phyloP scores from a whole-genome alignment of 1,140 invertebrate species.

The Drosophila insularis region DNA sequence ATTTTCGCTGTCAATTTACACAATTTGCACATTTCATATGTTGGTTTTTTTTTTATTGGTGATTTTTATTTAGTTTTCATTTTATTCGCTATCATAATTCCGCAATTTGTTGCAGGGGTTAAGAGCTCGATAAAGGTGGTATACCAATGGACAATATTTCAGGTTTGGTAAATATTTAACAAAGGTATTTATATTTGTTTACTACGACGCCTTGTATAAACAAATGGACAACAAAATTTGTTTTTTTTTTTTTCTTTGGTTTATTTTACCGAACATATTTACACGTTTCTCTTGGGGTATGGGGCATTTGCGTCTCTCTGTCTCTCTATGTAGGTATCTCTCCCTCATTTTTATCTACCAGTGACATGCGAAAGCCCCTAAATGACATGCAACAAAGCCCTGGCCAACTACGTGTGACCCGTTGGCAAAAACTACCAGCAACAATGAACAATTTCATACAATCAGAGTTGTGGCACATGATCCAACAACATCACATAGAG shows the following conservation, averaged over 20 bases:
- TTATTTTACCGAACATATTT: slow-evolving; percentile 18
- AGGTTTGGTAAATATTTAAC: slow-evolving; percentile 44
- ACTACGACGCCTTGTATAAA: slow-evolving; percentile 26
- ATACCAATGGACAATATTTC: slow-evolving; percentile 14
- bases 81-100: slow-evolving; percentile 17
- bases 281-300: slow-evolving; percentile 16
- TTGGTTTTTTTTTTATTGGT: slow-evolving; percentile 32
- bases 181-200: slow-evolving; percentile 38
- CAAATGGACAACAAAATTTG: slow-evolving; percentile 22
- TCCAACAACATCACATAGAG: neutral
- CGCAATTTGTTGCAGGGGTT: slow-evolving; percentile 13
- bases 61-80: slow-evolving; percentile 17
- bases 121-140: neutral
- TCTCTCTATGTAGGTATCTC: neutral
- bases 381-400: slow-evolving; percentile 50
- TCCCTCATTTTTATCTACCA: slow-evolving; percentile 14
- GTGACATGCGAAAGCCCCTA: slow-evolving; percentile 54
- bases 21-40: slow-evolving; percentile 35
- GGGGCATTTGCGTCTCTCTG: neutral
- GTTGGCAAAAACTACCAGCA: neutral
- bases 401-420: slow-evolving; percentile 39
- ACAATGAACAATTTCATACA: slow-evolving; percentile 2
- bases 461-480: slow-evolving; percentile 11
- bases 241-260: slow-evolving; percentile 11
- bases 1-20: slow-evolving; percentile 42